phyloP scores from a whole-genome alignment of 1,140 invertebrate species.

The Pseudoatta argentina region DNA sequence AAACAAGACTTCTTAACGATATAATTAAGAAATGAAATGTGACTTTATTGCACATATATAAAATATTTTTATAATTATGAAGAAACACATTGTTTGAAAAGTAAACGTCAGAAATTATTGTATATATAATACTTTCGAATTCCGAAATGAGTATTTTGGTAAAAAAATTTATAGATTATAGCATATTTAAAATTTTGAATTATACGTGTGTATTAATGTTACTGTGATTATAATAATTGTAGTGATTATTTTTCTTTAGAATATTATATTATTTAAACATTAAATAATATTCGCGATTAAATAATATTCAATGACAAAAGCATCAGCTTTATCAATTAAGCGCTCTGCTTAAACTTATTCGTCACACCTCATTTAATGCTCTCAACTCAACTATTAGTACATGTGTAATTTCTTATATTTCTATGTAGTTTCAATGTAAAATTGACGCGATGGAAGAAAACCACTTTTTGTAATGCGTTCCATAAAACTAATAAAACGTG shows the following conservation, averaged over 20 bases:
- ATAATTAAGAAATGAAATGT: neutral
- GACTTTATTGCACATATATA: neutral
- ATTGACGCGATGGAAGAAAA: neutral
- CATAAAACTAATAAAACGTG: slow-evolving; percentile 51
- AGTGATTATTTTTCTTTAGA: neutral
- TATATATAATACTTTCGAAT: neutral
- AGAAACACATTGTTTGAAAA: neutral
- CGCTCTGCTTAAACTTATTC: slow-evolving; percentile 11
- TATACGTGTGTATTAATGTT: neutral
- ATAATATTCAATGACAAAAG: neutral
- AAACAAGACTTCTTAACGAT: neutral
- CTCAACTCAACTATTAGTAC: neutral
- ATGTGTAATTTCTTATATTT: neutral
- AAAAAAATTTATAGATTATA: neutral
- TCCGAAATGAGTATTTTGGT: neutral
- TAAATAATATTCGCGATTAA: slow-evolving; percentile 1
- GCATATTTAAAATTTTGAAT: neutral
- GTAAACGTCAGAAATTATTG: neutral
- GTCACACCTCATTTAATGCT: slow-evolving; percentile 12
- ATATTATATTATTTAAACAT: neutral
- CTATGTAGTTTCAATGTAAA: neutral
- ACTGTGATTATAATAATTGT: neutral
- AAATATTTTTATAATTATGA: neutral
- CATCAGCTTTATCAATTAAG: neutral
- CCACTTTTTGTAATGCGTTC: slow-evolving; percentile 22